Evolutionary conservation across 1,140 invertebrate species (phyloP).

Genomic region (Zaprionus tsacasi): DNA sequence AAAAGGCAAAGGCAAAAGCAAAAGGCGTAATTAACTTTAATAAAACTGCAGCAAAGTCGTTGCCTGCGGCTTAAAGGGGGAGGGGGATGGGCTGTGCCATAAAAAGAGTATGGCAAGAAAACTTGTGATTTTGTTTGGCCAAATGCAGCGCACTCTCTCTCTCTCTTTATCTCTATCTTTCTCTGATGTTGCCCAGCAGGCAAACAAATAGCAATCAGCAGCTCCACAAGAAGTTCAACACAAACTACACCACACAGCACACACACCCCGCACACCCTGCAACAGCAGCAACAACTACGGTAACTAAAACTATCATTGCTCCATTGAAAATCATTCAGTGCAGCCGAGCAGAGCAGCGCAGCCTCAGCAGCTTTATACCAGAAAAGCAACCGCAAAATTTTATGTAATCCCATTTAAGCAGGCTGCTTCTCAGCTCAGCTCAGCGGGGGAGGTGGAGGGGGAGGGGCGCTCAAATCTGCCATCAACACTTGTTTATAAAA

Average conservation of each 20-base stretch:
- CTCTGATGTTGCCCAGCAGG: slow-evolving; percentile 19
- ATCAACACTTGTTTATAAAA: slow-evolving; percentile 75
- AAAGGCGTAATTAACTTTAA: slow-evolving; percentile 48
- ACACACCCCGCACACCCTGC: not conserved
- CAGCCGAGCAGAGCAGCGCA: not conserved
- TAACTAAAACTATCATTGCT: slow-evolving; percentile 49
- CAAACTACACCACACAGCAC: slow-evolving; percentile 19
- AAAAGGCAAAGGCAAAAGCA: slow-evolving; percentile 6
- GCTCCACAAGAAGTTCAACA: slow-evolving; percentile 44
- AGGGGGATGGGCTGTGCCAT: not conserved
- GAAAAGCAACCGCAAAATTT: slow-evolving; percentile 52
- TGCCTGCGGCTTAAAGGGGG: slow-evolving; percentile 2
- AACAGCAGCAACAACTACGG: slow-evolving; percentile 13
- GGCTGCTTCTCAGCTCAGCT: slow-evolving; percentile 60
- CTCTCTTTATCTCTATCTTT: no score
- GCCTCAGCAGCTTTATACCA: not conserved
- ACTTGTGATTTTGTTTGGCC: slow-evolving; percentile 33
- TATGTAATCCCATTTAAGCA: slow-evolving; percentile 73
- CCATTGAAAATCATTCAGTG: slow-evolving; percentile 62
- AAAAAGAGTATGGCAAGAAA: slow-evolving; percentile 6
- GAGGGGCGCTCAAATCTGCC: slow-evolving; percentile 57
- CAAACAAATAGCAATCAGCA: slow-evolving; percentile 64
- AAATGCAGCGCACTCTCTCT: slow-evolving; percentile 16
- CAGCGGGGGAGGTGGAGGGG: no score
- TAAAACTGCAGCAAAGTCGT: slow-evolving; percentile 25